Evolutionary conservation across 2,113 vertebrate genomes (phyloP), one percentile per base, ranked within the genome.

Genomic region (Willisornis vidua): DNA sequence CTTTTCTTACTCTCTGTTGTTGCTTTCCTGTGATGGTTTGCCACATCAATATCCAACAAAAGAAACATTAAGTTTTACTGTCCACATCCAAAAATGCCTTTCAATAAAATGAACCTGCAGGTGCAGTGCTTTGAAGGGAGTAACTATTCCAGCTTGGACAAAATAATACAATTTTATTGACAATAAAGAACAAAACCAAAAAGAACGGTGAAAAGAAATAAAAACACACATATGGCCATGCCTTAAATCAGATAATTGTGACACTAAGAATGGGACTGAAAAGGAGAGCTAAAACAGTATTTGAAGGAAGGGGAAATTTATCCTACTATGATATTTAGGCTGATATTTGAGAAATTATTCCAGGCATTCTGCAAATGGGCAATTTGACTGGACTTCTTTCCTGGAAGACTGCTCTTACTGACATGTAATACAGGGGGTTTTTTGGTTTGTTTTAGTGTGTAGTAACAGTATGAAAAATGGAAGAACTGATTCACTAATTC

Each of bases 121-220:
- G 54, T 66, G 46, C n/a, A 73, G 29, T 39, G 19, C 72, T 87
- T 81, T 90, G 61, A 88, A 77, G 29, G 54, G 25, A 94, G 33
- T 39, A 81, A 68, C 35, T 67, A 15, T 57, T 83, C 29, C 70
- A 88, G 24, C 67, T 63, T 58, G 58, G 74, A 79, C 39, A 89
- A 91, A 95, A 92, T 51, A 28, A 84, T 51, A 55, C 16, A 10
- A 73, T 85, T 94, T 85, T 91, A 68, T 68, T 89, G 74, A 77
- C 83, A 67, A 94, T 24, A 83, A 90, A 88, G 43, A 92, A 88
- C 15, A 90, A 83, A 88, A 51, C 1, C 14, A 91, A 81, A 57
- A 76, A 51, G 16, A 58, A 74, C 11, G 33, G 63, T 33, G 75
- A 61, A 84, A 80, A 94, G 46, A 83, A 83, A 77, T 24, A 25